phyloP scores from a whole-genome alignment of 2,888 invertebrate genomes.

The Apomyelois bistriatella region DNA sequence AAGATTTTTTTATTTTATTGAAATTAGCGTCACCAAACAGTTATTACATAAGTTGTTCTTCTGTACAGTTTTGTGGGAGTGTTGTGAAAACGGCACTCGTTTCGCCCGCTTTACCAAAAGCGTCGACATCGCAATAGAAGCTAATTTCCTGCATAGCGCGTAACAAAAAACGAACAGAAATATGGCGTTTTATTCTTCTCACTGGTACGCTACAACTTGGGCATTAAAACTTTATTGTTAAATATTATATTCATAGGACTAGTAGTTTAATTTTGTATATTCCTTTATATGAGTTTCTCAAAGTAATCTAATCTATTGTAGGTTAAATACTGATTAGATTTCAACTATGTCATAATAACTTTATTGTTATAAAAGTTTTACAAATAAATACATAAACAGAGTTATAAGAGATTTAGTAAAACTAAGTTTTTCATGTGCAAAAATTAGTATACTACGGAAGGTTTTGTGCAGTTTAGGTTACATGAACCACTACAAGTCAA shows the following conservation, averaged over 20 bases:
- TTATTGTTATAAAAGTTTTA: background rate
- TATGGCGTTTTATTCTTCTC: conserved; percentile 58
- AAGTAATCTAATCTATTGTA: too few relatives aligned
- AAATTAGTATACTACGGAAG: conserved; percentile 46
- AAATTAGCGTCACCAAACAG: too few relatives aligned
- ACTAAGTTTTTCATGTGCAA: conserved; percentile 30
- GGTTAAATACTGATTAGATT: background rate
- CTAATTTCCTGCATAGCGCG: conserved; percentile 78
- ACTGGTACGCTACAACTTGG: conserved; percentile 38
- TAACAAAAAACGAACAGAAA: conserved; percentile 71
- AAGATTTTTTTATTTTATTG: too few relatives aligned
- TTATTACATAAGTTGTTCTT: conserved; percentile 10
- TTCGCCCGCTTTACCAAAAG: conserved; percentile 75
- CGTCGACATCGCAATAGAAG: conserved; percentile 79
- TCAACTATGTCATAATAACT: too few relatives aligned
- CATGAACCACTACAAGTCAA: conserved; percentile 26
- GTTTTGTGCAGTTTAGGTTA: conserved; percentile 34
- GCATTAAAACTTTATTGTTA: conserved; percentile 47
- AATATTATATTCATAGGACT: conserved; percentile 36
- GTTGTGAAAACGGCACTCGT: conserved; percentile 66
- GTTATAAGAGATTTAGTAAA: background rate
- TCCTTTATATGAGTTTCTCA: background rate
- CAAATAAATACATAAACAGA: background rate
- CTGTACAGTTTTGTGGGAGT: conserved; percentile 37
- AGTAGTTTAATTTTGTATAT: conserved; percentile 7